These are phyloP conservation scores for Bombus polaris DNA, from an alignment of 1,140 invertebrate species.

Conservation along the genomic window DNA sequence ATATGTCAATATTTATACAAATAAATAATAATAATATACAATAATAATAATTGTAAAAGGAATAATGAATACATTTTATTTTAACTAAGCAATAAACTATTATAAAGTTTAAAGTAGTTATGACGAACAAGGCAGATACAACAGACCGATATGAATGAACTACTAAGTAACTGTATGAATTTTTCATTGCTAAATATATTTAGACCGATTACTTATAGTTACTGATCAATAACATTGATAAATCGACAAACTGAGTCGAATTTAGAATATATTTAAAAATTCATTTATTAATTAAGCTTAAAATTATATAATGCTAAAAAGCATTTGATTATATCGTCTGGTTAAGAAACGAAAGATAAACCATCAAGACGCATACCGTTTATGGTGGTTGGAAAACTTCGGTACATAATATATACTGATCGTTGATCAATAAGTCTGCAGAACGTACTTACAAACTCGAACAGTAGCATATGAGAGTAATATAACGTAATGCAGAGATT, in stretches of 20 bases:
- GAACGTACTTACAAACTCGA: not conserved
- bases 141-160: too few species aligned
- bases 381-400: conserved; percentile 25
- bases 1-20: not conserved
- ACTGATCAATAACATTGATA: not conserved
- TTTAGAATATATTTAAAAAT: not conserved
- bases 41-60: not conserved
- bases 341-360: not conserved
- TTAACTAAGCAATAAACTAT: not conserved
- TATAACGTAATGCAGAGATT: not conserved
- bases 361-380: not conserved
- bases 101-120: not conserved
- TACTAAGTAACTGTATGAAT: not conserved
- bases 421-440: conserved; percentile 69
- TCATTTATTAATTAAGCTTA: not conserved
- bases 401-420: conserved; percentile 60
- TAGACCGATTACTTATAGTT: not conserved
- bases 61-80: not conserved
- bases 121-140: too few species aligned
- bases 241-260: not conserved
- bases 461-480: conserved; percentile 31
- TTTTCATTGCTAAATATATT: not conserved
- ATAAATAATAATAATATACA: not conserved
- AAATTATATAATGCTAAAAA: not conserved
- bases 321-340: conserved; percentile 19